Percentiles rank a stretch among this genome's conserved stretches.
phyloP scores from a whole-genome alignment of 2,113 vertebrate species.

The Brevimyrus niger region DNA sequence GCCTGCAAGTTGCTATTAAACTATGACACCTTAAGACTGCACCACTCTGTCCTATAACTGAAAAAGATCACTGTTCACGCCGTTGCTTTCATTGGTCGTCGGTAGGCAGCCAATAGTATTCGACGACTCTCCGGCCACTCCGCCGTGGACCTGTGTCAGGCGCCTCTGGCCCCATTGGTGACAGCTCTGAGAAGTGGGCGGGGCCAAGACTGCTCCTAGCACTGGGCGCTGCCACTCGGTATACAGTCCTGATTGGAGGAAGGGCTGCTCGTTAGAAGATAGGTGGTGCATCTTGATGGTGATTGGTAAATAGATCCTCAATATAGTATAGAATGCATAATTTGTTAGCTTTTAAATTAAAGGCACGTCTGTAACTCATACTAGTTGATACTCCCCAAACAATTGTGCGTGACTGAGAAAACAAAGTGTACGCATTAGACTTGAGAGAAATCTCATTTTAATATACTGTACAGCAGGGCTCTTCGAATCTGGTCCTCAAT shows the following conservation, averaged over 20 bases:
- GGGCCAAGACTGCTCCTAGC: conserved; percentile 32
- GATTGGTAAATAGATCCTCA: not conserved
- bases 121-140: conserved; percentile 42
- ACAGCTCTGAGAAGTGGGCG: conserved; percentile 54
- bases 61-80: not conserved
- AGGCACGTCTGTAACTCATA: not conserved
- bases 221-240: conserved; percentile 49
- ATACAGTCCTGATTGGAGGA: conserved; percentile 41
- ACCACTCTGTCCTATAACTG: not conserved
- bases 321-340: not conserved
- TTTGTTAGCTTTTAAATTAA: not conserved
- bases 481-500: not conserved
- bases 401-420: not conserved
- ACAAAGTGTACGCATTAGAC: not conserved
- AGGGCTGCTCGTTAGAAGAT: not conserved
- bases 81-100: conserved; percentile 38
- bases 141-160: conserved; percentile 10
- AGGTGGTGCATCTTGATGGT: no score
- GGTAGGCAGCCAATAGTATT: conserved; percentile 51
- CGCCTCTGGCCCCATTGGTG: conserved; percentile 38
- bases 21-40: not conserved
- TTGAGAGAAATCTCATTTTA: not conserved
- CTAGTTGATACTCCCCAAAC: not conserved
- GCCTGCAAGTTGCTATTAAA: not conserved
- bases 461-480: not conserved